Percentiles rank a stretch among this genome's conserved stretches.
Evolutionary conservation across 2,797 vertebrate species (phyloP).

Genomic region (Zenarchopterus dispar): DNA sequence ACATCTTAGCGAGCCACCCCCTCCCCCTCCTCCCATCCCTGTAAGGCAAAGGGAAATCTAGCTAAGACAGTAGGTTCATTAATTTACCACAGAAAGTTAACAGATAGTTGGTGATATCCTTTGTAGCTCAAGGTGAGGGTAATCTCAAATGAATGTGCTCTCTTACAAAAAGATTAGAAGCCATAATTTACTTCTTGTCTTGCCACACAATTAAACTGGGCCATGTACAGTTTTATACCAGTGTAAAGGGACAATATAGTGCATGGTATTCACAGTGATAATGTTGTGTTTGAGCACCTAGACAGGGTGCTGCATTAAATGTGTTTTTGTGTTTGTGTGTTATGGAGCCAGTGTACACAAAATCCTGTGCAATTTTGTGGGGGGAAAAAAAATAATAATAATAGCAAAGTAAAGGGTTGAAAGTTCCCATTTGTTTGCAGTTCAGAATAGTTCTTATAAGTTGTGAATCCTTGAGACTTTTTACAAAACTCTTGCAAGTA

Average conservation of each 20-base stretch:
- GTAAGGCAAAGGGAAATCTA: conserved; percentile 43
- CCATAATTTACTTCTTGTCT: conserved; percentile 48
- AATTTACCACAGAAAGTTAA: conserved; percentile 54
- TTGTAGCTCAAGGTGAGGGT: conserved; percentile 21
- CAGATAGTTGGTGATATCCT: conserved; percentile 45
- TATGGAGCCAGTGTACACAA: too few species aligned
- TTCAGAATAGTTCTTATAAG: not conserved
- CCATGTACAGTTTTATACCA: conserved; percentile 24
- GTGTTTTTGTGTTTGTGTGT: too few species aligned
- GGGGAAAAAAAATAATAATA: too few species aligned
- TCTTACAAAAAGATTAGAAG: conserved; percentile 58
- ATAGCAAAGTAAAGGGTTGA: too few species aligned
- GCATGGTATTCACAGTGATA: conserved; percentile 22
- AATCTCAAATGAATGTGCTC: conserved; percentile 37
- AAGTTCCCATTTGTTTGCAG: not conserved
- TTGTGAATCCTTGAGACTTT: not conserved
- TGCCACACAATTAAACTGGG: conserved; percentile 33
- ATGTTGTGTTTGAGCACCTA: not conserved
- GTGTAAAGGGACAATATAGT: too few species aligned
- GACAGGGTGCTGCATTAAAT: too few species aligned
- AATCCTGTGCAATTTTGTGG: too few species aligned
- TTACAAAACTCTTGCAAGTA: too few species aligned
- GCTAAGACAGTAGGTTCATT: conserved; percentile 44
- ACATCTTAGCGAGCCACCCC: conserved; percentile 40
- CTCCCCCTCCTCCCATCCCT: too few species aligned